Percentiles rank a stretch among this genome's conserved stretches.
phyloP scores from a whole-genome alignment of 2,113 vertebrate species.

The Balaeniceps rex region DNA sequence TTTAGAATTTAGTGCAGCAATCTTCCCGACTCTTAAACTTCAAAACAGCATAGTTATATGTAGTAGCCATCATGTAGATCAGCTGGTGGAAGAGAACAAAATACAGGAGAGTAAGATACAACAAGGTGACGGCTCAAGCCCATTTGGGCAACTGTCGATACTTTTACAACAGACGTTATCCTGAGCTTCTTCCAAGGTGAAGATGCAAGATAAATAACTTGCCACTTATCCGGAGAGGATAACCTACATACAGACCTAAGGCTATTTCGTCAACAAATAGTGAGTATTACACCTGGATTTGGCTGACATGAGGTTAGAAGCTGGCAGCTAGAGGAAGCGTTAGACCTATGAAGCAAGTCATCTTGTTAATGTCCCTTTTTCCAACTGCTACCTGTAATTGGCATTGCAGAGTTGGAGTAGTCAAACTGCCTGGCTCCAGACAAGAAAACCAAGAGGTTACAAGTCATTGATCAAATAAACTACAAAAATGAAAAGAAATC shows the following conservation, averaged over 20 bases:
- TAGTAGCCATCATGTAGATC: slow-evolving; percentile 99
- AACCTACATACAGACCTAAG: not conserved
- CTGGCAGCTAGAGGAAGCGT: not conserved
- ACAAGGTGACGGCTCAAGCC: slow-evolving; percentile 52
- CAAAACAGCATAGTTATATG: slow-evolving; percentile 99
- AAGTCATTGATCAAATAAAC: not conserved
- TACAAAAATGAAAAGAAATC: not conserved
- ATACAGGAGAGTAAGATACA: slow-evolving; percentile 84
- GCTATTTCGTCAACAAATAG: not conserved
- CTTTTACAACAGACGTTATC: slow-evolving; percentile 22
- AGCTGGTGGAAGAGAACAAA: slow-evolving; percentile 99
- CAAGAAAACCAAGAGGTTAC: not conserved
- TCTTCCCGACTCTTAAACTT: slow-evolving; percentile 99
- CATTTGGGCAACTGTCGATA: slow-evolving; percentile 41
- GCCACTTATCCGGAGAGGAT: not conserved
- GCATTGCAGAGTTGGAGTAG: not conserved
- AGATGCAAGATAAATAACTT: not conserved
- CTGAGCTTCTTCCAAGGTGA: slow-evolving; percentile 34
- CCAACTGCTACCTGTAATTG: not conserved
- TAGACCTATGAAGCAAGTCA: not conserved
- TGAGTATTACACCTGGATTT: not conserved
- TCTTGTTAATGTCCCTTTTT: not conserved
- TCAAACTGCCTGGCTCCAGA: not conserved
- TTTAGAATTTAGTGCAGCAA: slow-evolving; percentile 99
- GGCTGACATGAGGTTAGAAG: not conserved